phyloP scores from a whole-genome alignment of 2,113 vertebrate genomes.

The Gobius niger region DNA sequence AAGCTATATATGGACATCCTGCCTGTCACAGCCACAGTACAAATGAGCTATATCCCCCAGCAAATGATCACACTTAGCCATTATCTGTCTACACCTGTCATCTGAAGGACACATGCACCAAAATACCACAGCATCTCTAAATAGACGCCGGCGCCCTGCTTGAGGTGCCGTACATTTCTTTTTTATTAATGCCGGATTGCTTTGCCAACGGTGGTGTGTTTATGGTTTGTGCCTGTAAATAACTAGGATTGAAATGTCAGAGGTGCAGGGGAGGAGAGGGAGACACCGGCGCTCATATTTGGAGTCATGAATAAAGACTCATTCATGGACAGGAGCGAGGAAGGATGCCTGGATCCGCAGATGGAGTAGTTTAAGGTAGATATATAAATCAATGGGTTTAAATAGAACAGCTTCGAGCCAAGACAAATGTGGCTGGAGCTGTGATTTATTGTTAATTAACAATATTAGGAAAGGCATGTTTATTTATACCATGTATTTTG shows the following conservation, averaged over 20 bases:
- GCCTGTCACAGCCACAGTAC: not conserved
- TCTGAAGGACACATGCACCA: not conserved
- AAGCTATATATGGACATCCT: not conserved
- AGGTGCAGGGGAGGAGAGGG: not conserved
- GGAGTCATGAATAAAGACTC: constrained; percentile 3
- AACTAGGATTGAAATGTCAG: constrained; percentile 19
- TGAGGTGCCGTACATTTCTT: constrained; percentile 13
- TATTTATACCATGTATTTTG: no score
- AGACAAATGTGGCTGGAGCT: not conserved
- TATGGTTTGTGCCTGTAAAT: constrained; percentile 23
- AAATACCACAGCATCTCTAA: constrained; percentile 4
- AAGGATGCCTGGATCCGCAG: not conserved
- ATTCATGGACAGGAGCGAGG: not conserved
- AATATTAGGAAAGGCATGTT: no score
- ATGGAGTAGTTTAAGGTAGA: not conserved
- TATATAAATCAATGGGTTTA: not conserved
- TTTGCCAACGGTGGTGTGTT: constrained; percentile 17
- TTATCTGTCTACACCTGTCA: not conserved
- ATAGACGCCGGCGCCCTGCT: constrained; percentile 8
- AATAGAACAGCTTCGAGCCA: not conserved
- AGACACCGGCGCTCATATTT: not conserved
- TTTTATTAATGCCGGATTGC: constrained; percentile 12
- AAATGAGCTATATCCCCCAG: not conserved
- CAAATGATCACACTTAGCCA: not conserved
- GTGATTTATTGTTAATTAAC: no score